These are phyloP conservation scores for Corythornis leucogaster DNA, from an alignment of 2,797 vertebrate genomes.

Conservation along the genomic window DNA sequence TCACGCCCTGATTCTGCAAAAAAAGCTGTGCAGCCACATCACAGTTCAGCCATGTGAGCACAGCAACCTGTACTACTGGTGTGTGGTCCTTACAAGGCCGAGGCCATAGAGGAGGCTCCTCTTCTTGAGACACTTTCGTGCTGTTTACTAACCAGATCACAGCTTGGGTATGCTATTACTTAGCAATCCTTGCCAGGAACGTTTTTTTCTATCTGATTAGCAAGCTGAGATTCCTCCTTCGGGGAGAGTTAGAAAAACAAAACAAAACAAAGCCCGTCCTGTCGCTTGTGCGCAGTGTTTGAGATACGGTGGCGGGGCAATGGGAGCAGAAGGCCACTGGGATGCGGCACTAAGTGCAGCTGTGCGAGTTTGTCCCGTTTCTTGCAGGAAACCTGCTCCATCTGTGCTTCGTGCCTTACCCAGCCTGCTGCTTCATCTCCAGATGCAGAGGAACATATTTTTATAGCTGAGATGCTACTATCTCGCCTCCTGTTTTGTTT, in stretches of 20 bases:
- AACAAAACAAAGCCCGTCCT: neutral
- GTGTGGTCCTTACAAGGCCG: neutral
- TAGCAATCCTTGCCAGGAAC: neutral
- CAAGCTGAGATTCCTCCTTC: neutral
- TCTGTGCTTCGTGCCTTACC: neutral
- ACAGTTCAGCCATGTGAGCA: rapidly evolving
- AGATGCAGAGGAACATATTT: neutral
- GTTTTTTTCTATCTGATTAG: neutral
- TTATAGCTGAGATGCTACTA: neutral
- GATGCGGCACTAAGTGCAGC: too few species aligned
- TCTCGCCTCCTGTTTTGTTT: neutral
- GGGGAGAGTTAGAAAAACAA: neutral
- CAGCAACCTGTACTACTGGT: neutral
- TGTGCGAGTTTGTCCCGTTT: neutral
- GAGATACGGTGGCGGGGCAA: neutral
- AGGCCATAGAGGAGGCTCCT: neutral
- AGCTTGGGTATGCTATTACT: neutral
- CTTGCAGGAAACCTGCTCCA: neutral
- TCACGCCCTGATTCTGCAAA: neutral
- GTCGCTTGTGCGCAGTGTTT: rapidly evolving
- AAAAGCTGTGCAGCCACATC: neutral
- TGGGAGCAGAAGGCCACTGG: neutral
- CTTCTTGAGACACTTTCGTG: rapidly evolving
- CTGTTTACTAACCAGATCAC: neutral
- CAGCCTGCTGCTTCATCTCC: neutral